Evolutionary conservation across 2,888 invertebrate genomes (phyloP).

Genomic region (Saturnia japonica): DNA sequence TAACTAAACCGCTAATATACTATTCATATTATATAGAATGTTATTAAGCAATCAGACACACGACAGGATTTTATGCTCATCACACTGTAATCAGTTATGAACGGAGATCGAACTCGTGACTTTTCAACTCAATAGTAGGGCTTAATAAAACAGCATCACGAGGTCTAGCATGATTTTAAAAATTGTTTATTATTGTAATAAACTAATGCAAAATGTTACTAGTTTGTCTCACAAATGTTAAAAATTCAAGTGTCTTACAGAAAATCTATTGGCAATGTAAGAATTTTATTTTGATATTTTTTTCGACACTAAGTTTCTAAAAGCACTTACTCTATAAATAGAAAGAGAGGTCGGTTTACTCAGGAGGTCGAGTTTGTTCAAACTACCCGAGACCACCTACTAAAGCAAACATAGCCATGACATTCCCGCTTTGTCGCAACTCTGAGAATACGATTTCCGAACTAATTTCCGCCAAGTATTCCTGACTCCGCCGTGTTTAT

Average conservation of each 20-base stretch:
- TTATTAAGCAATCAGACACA: too few relatives aligned
- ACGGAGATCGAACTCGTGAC: too few relatives aligned
- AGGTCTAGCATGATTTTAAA: too few relatives aligned
- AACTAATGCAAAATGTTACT: not conserved
- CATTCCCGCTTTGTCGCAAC: constrained; percentile 25
- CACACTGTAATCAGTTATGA: too few relatives aligned
- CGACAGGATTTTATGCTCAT: too few relatives aligned
- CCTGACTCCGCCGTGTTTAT: constrained; percentile 25
- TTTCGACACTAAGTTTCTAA: not conserved
- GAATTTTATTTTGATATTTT: not conserved
- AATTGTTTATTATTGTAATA: not conserved
- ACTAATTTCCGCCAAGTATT: constrained; percentile 55
- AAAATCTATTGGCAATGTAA: not conserved
- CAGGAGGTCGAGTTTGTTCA: constrained; percentile 15
- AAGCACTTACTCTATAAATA: constrained; percentile 16
- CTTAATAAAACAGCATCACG: too few relatives aligned
- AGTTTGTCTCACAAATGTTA: not conserved
- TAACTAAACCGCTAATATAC: too few relatives aligned
- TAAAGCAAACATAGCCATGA: constrained; percentile 5
- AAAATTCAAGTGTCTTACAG: not conserved
- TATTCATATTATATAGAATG: too few relatives aligned
- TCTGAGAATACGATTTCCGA: constrained; percentile 55
- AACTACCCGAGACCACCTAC: constrained; percentile 9
- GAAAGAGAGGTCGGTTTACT: not conserved
- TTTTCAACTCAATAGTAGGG: too few relatives aligned